These are phyloP conservation scores for Corydoras sp. DNA, from an alignment of 2,113 vertebrate genomes.

Conservation along the genomic window DNA sequence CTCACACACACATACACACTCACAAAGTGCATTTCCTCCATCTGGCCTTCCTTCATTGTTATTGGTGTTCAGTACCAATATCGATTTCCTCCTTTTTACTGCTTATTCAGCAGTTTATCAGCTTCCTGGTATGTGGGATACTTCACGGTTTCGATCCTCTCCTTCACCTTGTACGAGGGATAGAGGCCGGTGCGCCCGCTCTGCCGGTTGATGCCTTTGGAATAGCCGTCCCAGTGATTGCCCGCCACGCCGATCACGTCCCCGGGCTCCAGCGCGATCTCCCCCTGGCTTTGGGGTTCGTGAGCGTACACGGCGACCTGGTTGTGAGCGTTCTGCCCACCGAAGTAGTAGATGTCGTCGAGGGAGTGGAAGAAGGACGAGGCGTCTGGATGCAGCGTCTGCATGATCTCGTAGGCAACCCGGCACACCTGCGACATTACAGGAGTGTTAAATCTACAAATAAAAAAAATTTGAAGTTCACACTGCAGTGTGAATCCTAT, in stretches of 20 bases:
- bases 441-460: too few species aligned
- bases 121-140: conserved; percentile 84
- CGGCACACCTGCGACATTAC: conserved; percentile 72
- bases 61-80: conserved; percentile 8
- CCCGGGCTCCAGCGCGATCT: conserved; percentile 81
- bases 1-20: conserved; percentile 31
- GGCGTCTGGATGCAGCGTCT: conserved; percentile 82
- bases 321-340: conserved; percentile 86
- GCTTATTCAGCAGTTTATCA: conserved; percentile 66
- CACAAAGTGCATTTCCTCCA: conserved; percentile 38
- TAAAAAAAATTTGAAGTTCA: too few species aligned
- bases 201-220: conserved; percentile 84
- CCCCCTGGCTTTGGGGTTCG: conserved; percentile 71
- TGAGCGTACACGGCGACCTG: conserved; percentile 82
- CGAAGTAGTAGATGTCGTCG: conserved; percentile 90
- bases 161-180: conserved; percentile 85
- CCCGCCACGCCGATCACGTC: conserved; percentile 84
- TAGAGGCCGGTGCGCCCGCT: conserved; percentile 81
- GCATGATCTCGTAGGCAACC: conserved; percentile 90
- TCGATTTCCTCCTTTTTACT: conserved; percentile 28
- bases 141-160: conserved; percentile 83
- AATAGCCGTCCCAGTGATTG: conserved; percentile 88
- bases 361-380: conserved; percentile 80
- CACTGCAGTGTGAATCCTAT: too few species aligned
- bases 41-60: conserved; percentile 28